Conservation (phyloP, 2,888 invertebrate species). For the Biston stratarius region DNA sequence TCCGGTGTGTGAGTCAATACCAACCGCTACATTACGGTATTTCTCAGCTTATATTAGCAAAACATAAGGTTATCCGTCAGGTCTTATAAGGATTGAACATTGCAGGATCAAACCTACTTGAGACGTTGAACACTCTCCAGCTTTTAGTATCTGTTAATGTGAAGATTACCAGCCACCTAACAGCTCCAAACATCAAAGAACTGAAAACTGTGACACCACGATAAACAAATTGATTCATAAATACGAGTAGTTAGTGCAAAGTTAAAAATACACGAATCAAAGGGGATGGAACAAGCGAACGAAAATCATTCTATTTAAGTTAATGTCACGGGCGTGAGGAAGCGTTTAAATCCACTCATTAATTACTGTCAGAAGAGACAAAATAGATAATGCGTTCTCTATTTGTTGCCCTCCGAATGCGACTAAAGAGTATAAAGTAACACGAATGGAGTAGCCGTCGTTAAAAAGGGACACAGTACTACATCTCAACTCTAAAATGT, state of each 20-base stretch:
- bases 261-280: conserved; percentile 85
- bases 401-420: conserved; percentile 77
- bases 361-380: conserved; percentile 85
- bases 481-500: neutral
- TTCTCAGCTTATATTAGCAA: neutral
- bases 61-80: conserved; percentile 5
- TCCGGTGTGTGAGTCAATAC: neutral
- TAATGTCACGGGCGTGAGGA: conserved; percentile 87
- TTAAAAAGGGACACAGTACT: conserved; percentile 66
- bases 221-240: conserved; percentile 82
- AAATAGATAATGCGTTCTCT: conserved; percentile 85
- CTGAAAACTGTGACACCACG: conserved; percentile 69
- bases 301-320: conserved; percentile 85
- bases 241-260: conserved; percentile 66
- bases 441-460: conserved; percentile 64
- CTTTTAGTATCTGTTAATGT: conserved; percentile 66
- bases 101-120: conserved; percentile 53
- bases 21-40: neutral
- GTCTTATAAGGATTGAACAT: conserved; percentile 23
- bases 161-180: conserved; percentile 79
- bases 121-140: conserved; percentile 63
- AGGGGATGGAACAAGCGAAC: conserved; percentile 75
- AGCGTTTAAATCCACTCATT: conserved; percentile 86
- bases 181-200: conserved; percentile 83
- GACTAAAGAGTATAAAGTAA: conserved; percentile 60